Evolutionary conservation across 1,140 invertebrate species (phyloP), one percentile per base, ranked within the genome.

Genomic region (Drosophila bocki): DNA sequence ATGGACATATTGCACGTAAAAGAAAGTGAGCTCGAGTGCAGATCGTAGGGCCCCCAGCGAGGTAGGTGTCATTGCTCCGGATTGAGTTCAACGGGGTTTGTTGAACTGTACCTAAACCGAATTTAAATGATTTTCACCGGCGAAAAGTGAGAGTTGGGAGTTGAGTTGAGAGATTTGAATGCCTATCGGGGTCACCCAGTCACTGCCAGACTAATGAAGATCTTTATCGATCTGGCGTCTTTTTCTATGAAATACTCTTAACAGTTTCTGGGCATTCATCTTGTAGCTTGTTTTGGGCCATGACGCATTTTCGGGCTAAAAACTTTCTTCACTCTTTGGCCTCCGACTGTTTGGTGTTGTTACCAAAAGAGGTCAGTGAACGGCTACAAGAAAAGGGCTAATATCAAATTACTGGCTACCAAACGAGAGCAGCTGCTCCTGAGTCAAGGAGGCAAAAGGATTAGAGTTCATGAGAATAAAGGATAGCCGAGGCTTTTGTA

Each of bases 141-240:
- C 75, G 61, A 77, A 77, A 84, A 87, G 84, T 87, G 85, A 87
- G 85, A 87, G 84, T 87, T 84, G 48, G n/a, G 75, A 29, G 26
- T 29, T 37, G 75, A 29, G 26, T 6, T 37, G 19, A 84, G 61
- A 71, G 85, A 87, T 87, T 87, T 90, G 68, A 83, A 88, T 84
- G 68, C 72, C 65, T 71, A 85, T 85, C 81, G 82, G 65, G 82
- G 82, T 86, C 83, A 86, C 48, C 39, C 19, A 63, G 63, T 77
- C 48, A 41, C 41, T 35, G 35, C 29, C 54, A 37, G 57, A 48
- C 59, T 59, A 69, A 69, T 69, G 63, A 61, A 70, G 82, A 82
- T 82, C 63, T 59, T 75, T 83, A 83, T 87, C 80, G 53, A 69
- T 72, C 48, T 63, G 54, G 58, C 67, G 51, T 61, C 39, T 48